phyloP scores from a whole-genome alignment of 2,113 vertebrate species.

The Dolichallabes microphthalmus region DNA sequence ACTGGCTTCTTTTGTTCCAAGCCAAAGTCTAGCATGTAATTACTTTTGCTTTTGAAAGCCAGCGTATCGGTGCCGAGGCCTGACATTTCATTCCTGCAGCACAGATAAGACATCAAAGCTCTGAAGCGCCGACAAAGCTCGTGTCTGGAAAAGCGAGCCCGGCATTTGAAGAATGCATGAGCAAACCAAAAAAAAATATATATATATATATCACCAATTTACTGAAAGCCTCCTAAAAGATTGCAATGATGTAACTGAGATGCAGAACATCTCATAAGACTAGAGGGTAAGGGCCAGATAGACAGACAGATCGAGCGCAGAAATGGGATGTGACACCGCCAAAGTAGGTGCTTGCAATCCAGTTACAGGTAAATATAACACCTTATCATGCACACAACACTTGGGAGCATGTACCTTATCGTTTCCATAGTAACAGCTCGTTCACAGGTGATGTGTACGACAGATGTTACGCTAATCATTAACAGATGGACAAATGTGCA shows the following conservation, averaged over 20 bases:
- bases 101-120: constrained; percentile 59
- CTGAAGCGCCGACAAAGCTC: constrained; percentile 45
- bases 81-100: constrained; percentile 57
- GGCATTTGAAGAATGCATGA: constrained; percentile 37
- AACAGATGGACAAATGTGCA: not conserved
- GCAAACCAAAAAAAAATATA: constrained; percentile 19
- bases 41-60: constrained; percentile 35
- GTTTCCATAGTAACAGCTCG: not conserved
- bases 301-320: not conserved
- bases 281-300: not conserved
- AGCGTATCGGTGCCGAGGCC: not conserved
- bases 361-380: not conserved
- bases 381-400: not conserved
- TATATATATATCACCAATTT: not conserved
- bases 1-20: not conserved
- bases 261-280: not conserved
- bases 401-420: not conserved
- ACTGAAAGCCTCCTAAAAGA: not conserved
- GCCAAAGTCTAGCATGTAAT: constrained; percentile 49
- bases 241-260: not conserved
- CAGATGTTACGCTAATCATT: no score
- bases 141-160: constrained; percentile 7
- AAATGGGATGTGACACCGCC: not conserved
- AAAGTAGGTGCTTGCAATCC: not conserved
- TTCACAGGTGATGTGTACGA: not conserved